A percentile compares a stretch with the other conserved stretches of the same genome.
phyloP scores from a whole-genome alignment of 2,113 vertebrate genomes.

The Dascyllus trimaculatus region DNA sequence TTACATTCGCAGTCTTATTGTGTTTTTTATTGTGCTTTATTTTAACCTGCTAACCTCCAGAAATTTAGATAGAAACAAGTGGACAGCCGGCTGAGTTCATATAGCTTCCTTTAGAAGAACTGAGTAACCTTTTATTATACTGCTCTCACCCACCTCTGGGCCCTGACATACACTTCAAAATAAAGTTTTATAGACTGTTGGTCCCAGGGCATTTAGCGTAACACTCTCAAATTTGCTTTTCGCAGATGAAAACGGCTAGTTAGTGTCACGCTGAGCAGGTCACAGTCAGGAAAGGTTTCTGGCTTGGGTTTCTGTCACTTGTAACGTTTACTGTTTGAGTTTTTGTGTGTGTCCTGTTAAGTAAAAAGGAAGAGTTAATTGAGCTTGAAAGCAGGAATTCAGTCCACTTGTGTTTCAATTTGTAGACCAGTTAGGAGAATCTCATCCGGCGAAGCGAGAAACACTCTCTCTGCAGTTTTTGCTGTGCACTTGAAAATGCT shows the following conservation, averaged over 20 bases:
- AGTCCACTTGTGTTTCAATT: conserved; percentile 13
- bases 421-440: conserved; percentile 4
- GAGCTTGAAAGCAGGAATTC: conserved; percentile 27
- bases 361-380: conserved; percentile 8
- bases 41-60: conserved; percentile 40
- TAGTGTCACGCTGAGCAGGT: conserved; percentile 30
- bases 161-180: conserved; percentile 29
- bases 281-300: conserved; percentile 14
- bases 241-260: conserved; percentile 26
- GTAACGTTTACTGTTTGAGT: conserved; percentile 10
- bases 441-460: neutral
- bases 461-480: neutral
- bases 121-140: conserved; percentile 25
- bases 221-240: conserved; percentile 17
- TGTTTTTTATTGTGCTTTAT: conserved; percentile 29
- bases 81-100: neutral
- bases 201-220: neutral
- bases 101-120: neutral
- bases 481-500: neutral
- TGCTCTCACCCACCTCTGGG: conserved; percentile 34
- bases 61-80: neutral
- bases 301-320: conserved; percentile 13
- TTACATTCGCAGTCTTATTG: conserved; percentile 24
- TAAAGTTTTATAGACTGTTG: conserved; percentile 47
- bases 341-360: conserved; percentile 23